Percentiles rank a stretch among this genome's conserved stretches.
Conservation (phyloP, 2,888 invertebrate genomes). For the Thyatira batis region DNA sequence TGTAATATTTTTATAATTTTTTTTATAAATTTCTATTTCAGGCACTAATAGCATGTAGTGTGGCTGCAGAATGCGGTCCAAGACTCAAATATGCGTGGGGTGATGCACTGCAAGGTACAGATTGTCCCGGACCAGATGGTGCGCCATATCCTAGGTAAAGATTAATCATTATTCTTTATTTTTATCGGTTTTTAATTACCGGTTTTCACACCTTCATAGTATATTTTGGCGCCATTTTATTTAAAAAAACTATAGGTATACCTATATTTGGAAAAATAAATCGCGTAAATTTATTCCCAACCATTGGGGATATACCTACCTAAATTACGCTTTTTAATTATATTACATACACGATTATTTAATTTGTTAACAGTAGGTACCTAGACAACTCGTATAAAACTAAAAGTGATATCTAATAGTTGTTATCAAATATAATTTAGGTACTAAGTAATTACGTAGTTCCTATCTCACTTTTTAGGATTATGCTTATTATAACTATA, state of each 20-base stretch:
- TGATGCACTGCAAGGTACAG: conserved; percentile 90
- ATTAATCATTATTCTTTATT: neutral
- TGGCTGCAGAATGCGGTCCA: conserved; percentile 77
- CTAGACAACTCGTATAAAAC: no score
- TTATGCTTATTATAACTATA: no score
- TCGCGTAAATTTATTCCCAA: no score
- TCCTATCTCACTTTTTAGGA: no score
- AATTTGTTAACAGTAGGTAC: no score
- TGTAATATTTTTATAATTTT: conserved; percentile 1
- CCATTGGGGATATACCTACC: no score
- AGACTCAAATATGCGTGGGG: conserved; percentile 93
- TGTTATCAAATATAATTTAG: no score
- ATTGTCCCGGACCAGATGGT: conserved; percentile 92
- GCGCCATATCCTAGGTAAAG: conserved; percentile 90
- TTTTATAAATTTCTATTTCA: conserved; percentile 40
- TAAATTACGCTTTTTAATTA: no score
- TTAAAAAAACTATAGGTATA: neutral
- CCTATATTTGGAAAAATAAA: no score
- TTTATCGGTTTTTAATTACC: conserved; percentile 8
- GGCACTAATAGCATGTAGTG: conserved; percentile 56
- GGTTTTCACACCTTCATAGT: neutral
- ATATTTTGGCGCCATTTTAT: neutral
- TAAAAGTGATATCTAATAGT: no score
- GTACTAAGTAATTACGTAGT: no score
- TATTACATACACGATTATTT: no score